Conservation (phyloP, 1,140 invertebrate genomes). For the Sinonovacula constricta region DNA sequence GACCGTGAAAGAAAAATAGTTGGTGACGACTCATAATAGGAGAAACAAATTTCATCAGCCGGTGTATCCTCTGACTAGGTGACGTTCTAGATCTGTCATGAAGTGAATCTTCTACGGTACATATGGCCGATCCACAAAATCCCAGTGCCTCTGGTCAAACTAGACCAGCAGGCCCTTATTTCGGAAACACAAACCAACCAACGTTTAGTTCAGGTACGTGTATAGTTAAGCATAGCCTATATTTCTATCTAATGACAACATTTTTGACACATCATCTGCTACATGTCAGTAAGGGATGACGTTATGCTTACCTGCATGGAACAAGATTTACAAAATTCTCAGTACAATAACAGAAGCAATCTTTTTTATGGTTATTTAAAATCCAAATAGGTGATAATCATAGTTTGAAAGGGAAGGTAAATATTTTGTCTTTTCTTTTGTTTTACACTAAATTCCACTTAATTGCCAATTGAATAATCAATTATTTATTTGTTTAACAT, state of each 20-base stretch:
- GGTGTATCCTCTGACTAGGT: neutral
- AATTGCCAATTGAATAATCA: too few relatives aligned
- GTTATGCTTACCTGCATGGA: too few relatives aligned
- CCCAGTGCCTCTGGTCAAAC: neutral
- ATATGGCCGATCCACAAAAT: neutral
- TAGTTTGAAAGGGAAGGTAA: neutral
- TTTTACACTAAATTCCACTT: too few relatives aligned
- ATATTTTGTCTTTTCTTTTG: too few relatives aligned
- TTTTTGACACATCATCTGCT: neutral
- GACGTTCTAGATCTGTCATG: neutral
- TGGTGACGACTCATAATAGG: neutral
- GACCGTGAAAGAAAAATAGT: neutral
- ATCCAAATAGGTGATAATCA: neutral
- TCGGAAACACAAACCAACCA: neutral
- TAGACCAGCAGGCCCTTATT: neutral
- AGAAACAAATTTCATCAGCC: neutral
- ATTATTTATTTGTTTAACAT: too few relatives aligned
- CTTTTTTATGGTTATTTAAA: neutral
- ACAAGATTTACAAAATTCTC: too few relatives aligned
- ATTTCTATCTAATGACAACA: neutral
- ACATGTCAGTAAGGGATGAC: too few relatives aligned
- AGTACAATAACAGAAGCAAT: neutral
- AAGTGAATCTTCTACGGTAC: neutral
- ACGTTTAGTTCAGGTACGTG: neutral
- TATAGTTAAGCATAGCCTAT: neutral